Base-by-base conservation (phyloP, 2,113 vertebrate species). In the Ovibos moschatus region DNA sequence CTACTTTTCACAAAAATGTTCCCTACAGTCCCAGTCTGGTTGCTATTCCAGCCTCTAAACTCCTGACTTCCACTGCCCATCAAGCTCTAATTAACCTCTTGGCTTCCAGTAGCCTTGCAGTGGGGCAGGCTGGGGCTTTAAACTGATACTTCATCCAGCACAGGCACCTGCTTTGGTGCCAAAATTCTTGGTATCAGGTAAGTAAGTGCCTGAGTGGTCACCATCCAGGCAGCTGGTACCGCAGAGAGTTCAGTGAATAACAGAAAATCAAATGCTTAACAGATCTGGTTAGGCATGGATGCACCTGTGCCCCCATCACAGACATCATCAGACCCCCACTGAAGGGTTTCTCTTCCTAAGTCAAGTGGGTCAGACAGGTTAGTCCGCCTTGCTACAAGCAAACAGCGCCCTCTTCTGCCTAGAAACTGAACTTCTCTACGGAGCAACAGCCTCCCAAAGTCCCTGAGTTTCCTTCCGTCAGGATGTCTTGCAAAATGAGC, bases 401-500 rank as follows among this genome's bases (percentile, higher is more conserved):
- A 95, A 85, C 60, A 98, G 95, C 50, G 97, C 98, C 97, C 97
- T 97, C 97, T 97, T 43, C 94, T 97, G 98, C 27, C 88, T 86
- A 67, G 23, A 27, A 51, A 60, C 14, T 28, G 92, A 95, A 97
- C 91, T 97, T 92, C 60, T 83, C 36, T 15, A 13, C 23, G 40
- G 50, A 62, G 85, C 33, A 3, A 83, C 16, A 62, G 76, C 53
- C 36, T 19, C n/a, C 6, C 13, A 36, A 47, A 50, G 9, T 40
- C 71, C 25, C 33, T 53, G 36, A 15, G 6, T 53, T 60, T 53
- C 43, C 6, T 58, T 50, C 17, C 21, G 8, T 94, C 25, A 84
- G 17, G 47, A 43, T 28, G 2, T 55, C 58, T 88, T 85, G 21
- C 19, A 92, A 83, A 79, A 78, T 23, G 60, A 58, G 51, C 62